phyloP scores from a whole-genome alignment of 2,797 vertebrate genomes.

The Enteromius trimaculatus region DNA sequence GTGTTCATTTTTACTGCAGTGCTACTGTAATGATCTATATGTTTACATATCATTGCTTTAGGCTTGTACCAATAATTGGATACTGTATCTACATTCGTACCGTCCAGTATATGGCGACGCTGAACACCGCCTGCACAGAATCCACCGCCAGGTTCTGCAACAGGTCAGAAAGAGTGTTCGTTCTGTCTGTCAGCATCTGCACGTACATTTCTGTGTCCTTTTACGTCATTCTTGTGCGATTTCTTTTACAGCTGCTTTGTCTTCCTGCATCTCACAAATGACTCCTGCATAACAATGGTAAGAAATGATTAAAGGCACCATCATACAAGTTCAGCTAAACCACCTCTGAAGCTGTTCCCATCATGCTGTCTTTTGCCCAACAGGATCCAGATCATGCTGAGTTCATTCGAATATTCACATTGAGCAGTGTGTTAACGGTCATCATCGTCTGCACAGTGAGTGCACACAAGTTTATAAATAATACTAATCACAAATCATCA shows the following conservation, averaged over 20 bases:
- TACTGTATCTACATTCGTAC: slow-evolving; percentile 70
- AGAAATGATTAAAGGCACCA: slow-evolving; percentile 45
- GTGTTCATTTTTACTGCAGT: not conserved
- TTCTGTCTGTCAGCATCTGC: not conserved
- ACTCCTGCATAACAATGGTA: slow-evolving; percentile 70
- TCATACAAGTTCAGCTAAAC: not conserved
- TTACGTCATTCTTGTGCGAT: slow-evolving; percentile 14
- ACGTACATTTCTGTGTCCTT: slow-evolving; percentile 11
- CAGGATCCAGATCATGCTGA: slow-evolving; percentile 60
- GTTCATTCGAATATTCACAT: slow-evolving; percentile 67
- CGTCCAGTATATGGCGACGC: slow-evolving; percentile 12
- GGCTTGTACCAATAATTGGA: slow-evolving; percentile 67
- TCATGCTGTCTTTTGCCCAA: slow-evolving; percentile 4
- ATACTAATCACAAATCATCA: not conserved
- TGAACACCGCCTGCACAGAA: not conserved
- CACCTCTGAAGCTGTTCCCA: not conserved
- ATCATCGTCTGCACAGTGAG: slow-evolving; percentile 79
- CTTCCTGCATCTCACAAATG: slow-evolving; percentile 71
- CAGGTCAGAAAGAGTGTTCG: slow-evolving; percentile 39
- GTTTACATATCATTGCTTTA: slow-evolving; percentile 52
- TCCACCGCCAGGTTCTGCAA: slow-evolving; percentile 35
- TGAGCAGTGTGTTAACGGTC: slow-evolving; percentile 72
- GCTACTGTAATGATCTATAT: not conserved
- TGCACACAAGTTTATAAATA: not conserved
- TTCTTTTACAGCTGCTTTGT: slow-evolving; percentile 78